Base-by-base conservation (phyloP, 2,113 vertebrate genomes). In the Morone saxatilis region DNA sequence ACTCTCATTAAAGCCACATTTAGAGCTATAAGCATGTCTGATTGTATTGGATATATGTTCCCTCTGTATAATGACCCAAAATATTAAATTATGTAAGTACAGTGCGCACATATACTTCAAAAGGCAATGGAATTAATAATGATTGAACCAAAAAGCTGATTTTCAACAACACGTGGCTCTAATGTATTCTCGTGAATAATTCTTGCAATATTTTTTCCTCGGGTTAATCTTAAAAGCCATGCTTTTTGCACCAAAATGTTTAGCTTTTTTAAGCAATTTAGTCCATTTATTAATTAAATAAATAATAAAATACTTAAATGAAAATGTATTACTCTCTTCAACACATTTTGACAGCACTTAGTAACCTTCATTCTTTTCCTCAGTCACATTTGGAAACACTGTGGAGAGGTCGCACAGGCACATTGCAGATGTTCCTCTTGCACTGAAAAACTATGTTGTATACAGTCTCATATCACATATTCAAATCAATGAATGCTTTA, bases 171-270 rank as follows among this genome's bases (percentile, higher is more conserved):
- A 76, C 2, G 4, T 50, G 11, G 38, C 61, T 70, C 41, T 89
- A 85, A 91, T 91, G 71, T 71, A 81, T 85, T 91, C 81, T 31
- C 38, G 14, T 85, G 70, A 88, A 70, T 85, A 56, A 70, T 82
- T 57, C 45, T 79, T 77, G 20, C 31, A 7, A 57, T 45, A 61
- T 88, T 83, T 66, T 71, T 48, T 25, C 82, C 65, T 86, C 56
- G 0, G 45, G 72, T 72, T 69, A 57, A 79, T 84, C 43, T 60
- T 81, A 73, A 89, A 87, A 85, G 74, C 70, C 12, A 0, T 14
- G 43, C 0, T 25, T 87, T 76, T 84, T 80, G 67, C 59, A 47
- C 51, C 67, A 71, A 59, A 82, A 80, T 57, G 22, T 81, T 60
- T 2, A 75, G 43, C 82, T 75, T 78, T 88, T 48, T 41, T 72